phyloP scores from a whole-genome alignment of 2,113 vertebrate genomes.

The Sclerurus mexicanus region DNA sequence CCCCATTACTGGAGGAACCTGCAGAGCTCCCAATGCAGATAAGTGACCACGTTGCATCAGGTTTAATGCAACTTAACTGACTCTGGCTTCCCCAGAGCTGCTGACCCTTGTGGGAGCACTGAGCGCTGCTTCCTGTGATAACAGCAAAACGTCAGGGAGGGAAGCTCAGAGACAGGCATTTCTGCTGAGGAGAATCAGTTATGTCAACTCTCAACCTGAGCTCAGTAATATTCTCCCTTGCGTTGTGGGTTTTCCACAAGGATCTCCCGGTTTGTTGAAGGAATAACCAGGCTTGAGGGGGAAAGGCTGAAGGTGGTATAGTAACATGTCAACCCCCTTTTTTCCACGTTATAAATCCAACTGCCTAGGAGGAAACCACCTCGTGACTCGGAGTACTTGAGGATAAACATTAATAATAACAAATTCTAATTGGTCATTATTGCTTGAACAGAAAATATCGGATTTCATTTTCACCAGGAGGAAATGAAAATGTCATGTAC shows the following conservation, averaged over 20 bases:
- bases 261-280: neutral
- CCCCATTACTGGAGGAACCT: neutral
- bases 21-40: neutral
- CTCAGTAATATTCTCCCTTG: neutral
- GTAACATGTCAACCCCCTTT: neutral
- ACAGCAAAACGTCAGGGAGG: neutral
- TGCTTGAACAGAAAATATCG: slow-evolving; percentile 33
- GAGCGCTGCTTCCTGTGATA: neutral
- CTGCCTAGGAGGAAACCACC: slow-evolving; percentile 35
- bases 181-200: neutral
- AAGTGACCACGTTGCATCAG: neutral
- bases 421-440: slow-evolving; percentile 40
- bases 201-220: neutral
- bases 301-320: neutral
- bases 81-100: neutral
- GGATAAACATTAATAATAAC: slow-evolving; percentile 46
- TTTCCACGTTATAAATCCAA: slow-evolving; percentile 35
- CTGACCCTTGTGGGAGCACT: neutral
- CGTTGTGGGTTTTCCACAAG: neutral
- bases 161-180: neutral
- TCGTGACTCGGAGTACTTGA: neutral
- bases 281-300: neutral
- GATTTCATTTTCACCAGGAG: slow-evolving; percentile 57
- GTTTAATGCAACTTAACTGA: neutral
- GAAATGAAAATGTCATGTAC: slow-evolving; percentile 66